These are phyloP conservation scores for Holocentrus rufus DNA, from an alignment of 2,797 vertebrate species.

Conservation along the genomic window DNA sequence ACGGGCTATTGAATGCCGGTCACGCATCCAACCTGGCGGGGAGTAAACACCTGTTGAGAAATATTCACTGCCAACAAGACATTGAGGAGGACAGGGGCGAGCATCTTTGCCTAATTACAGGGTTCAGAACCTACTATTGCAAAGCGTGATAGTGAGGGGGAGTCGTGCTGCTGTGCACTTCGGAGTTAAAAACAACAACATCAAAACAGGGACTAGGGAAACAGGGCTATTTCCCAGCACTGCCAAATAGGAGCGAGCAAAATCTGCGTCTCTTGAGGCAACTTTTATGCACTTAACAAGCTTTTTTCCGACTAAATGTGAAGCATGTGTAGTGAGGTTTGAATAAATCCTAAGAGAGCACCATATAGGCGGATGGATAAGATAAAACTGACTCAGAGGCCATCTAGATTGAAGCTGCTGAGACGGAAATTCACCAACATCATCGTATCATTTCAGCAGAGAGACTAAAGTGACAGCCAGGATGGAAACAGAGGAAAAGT, in stretches of 20 bases:
- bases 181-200: not conserved
- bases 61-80: conserved; percentile 14
- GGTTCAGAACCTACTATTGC: conserved; percentile 44
- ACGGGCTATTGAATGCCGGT: conserved; percentile 36
- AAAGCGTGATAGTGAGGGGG: conserved; percentile 45
- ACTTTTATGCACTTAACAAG: not conserved
- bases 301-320: not conserved
- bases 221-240: too few relatives aligned
- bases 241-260: too few relatives aligned
- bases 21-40: conserved; percentile 48
- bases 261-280: not conserved
- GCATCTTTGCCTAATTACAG: conserved; percentile 52
- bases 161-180: conserved; percentile 32
- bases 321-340: not conserved
- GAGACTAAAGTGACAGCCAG: conserved; percentile 11
- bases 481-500: conserved; percentile 26
- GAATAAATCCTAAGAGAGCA: not conserved
- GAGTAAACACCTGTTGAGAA: conserved; percentile 60
- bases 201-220: not conserved
- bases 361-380: too few relatives aligned
- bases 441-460: not conserved
- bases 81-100: conserved; percentile 35
- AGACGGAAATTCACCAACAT: conserved; percentile 3
- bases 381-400: not conserved
- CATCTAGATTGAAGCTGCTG: not conserved